Evolutionary conservation across 2,797 vertebrate genomes (phyloP).

Genomic region (Characodon lateralis): DNA sequence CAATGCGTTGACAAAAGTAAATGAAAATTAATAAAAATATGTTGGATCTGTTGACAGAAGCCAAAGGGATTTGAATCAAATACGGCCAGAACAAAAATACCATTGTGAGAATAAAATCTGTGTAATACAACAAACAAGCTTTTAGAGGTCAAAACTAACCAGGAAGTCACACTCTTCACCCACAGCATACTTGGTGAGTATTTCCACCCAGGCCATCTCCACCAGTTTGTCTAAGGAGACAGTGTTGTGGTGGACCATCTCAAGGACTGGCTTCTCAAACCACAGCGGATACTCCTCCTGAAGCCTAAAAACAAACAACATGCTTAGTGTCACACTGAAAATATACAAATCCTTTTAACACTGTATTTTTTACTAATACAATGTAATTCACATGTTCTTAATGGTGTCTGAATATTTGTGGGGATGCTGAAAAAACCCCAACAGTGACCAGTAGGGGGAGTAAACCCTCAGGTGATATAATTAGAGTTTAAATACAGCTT

Average conservation of each 20-base stretch:
- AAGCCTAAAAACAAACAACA: slow-evolving; percentile 78
- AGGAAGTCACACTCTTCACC: slow-evolving; percentile 96
- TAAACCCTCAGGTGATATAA: slow-evolving; percentile 40
- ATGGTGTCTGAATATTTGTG: background rate
- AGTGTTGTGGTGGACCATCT: slow-evolving; percentile 98
- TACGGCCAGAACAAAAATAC: too few relatives aligned
- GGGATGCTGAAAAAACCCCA: background rate
- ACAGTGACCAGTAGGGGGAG: slow-evolving; percentile 65
- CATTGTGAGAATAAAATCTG: too few relatives aligned
- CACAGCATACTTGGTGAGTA: slow-evolving; percentile 97
- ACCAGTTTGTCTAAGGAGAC: slow-evolving; percentile 96
- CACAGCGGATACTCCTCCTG: slow-evolving; percentile 96
- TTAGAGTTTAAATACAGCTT: slow-evolving; percentile 51
- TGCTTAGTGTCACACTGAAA: background rate
- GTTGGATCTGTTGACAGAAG: too few relatives aligned
- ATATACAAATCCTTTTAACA: background rate
- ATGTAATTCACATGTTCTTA: background rate
- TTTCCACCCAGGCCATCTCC: slow-evolving; percentile 94
- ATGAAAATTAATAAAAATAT: too few relatives aligned
- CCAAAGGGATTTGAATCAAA: too few relatives aligned
- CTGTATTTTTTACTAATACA: background rate
- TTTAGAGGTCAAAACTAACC: slow-evolving; percentile 74
- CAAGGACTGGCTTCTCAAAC: slow-evolving; percentile 97
- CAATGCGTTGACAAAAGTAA: too few relatives aligned
- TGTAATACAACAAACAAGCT: too few relatives aligned